Percentiles rank a stretch among this genome's conserved stretches.
Evolutionary conservation across 2,113 vertebrate species (phyloP).

Genomic region (Anser cygnoides): DNA sequence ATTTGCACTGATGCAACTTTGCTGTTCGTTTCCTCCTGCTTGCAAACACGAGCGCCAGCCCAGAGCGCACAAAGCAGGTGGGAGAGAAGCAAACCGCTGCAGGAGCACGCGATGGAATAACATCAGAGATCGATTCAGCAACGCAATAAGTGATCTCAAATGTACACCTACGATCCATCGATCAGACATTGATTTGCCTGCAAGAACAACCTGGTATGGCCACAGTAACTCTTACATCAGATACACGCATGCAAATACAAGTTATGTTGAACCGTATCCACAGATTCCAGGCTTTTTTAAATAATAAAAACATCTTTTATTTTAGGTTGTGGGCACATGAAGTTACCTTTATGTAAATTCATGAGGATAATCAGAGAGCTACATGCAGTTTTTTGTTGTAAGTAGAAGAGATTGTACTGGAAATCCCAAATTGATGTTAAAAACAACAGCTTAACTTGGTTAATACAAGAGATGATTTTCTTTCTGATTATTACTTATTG

Average conservation of each 20-base stretch:
- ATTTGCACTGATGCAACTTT: neutral
- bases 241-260: neutral
- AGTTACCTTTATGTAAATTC: neutral
- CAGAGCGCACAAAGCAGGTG: neutral
- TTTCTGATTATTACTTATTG: neutral
- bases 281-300: neutral
- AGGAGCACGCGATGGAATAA: accelerated
- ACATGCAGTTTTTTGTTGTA: neutral
- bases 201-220: neutral
- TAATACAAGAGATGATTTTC: neutral
- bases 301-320: neutral
- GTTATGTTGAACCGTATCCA: neutral
- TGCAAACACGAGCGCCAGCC: neutral
- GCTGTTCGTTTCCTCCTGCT: accelerated
- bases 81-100: neutral
- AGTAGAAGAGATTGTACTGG: neutral
- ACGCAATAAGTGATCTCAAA: neutral
- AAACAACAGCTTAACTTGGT: neutral
- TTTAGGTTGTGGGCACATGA: neutral
- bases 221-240: neutral
- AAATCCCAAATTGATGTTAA: neutral
- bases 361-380: neutral
- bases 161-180: neutral
- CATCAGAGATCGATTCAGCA: neutral
- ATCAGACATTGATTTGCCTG: neutral